Evolutionary conservation across 2,797 vertebrate species (phyloP).

Genomic region (Gambusia yucatana): DNA sequence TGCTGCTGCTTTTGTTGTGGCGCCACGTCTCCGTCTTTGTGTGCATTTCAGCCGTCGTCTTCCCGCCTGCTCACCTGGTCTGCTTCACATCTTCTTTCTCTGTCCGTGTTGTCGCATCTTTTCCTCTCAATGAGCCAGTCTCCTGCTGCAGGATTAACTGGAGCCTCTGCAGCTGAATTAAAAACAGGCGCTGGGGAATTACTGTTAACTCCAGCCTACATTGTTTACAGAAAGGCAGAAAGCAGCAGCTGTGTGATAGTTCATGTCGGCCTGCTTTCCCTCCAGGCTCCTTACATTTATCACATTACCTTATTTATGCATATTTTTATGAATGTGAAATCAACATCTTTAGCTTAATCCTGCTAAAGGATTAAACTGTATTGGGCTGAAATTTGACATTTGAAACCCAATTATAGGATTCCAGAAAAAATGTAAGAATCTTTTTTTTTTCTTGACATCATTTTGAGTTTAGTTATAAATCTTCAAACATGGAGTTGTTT

Average conservation of each 20-base stretch:
- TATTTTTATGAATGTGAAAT: not conserved
- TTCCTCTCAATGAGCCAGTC: not conserved
- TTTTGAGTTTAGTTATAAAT: not conserved
- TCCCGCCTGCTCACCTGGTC: conserved; percentile 65
- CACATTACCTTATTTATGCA: not conserved
- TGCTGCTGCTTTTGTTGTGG: conserved; percentile 67
- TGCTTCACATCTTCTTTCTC: conserved; percentile 18
- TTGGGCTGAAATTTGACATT: not conserved
- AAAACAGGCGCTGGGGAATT: not conserved
- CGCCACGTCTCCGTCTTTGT: conserved; percentile 61
- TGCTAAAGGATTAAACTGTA: not conserved
- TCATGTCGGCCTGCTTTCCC: conserved; percentile 44
- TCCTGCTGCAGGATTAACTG: not conserved
- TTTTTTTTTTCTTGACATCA: not conserved
- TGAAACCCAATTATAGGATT: not conserved
- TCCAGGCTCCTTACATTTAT: not conserved
- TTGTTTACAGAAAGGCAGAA: conserved; percentile 51
- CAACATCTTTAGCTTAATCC: not conserved
- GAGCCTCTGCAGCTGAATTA: not conserved
- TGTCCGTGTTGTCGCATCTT: not conserved
- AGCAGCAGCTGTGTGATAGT: conserved; percentile 35
- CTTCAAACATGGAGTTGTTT: not conserved
- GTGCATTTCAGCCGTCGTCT: conserved; percentile 58
- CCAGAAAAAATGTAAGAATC: not conserved
- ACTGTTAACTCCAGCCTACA: conserved; percentile 32